Conservation (phyloP, 2,888 invertebrate species). For the Tipula vernalis region DNA sequence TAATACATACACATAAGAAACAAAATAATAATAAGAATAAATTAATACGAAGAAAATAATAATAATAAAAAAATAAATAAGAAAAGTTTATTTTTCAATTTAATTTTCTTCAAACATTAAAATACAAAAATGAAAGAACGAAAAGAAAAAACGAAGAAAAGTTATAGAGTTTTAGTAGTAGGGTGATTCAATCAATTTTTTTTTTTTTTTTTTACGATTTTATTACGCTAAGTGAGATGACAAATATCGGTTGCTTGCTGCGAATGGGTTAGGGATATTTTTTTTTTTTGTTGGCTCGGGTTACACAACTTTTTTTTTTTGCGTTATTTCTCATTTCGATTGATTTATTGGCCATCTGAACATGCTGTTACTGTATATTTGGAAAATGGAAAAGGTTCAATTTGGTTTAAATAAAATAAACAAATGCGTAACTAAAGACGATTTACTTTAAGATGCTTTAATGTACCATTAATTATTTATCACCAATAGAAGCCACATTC, state of each 20-base stretch:
- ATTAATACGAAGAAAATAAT: background rate
- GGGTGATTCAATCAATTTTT: background rate
- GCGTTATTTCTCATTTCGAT: background rate
- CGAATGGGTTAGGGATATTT: background rate
- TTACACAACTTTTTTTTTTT: background rate
- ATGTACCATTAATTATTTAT: background rate
- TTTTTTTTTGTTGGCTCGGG: background rate
- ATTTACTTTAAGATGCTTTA: background rate
- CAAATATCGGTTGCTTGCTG: background rate
- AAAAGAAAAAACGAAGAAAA: background rate
- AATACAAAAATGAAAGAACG: background rate
- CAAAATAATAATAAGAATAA: conserved; percentile 6
- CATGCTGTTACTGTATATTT: background rate
- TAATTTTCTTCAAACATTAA: conserved; percentile 8
- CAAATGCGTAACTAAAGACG: background rate
- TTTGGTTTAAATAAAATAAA: background rate
- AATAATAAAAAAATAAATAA: conserved; percentile 6
- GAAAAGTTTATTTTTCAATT: conserved; percentile 10
- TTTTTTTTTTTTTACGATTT: background rate
- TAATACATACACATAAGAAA: background rate
- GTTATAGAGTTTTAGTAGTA: background rate
- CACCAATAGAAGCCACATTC: background rate
- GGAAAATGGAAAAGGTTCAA: background rate
- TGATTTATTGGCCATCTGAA: background rate
- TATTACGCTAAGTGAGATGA: conserved; percentile 4